Evolutionary conservation across 2,888 invertebrate species (phyloP).

Genomic region (Spatulosminthurus flaviceps): DNA sequence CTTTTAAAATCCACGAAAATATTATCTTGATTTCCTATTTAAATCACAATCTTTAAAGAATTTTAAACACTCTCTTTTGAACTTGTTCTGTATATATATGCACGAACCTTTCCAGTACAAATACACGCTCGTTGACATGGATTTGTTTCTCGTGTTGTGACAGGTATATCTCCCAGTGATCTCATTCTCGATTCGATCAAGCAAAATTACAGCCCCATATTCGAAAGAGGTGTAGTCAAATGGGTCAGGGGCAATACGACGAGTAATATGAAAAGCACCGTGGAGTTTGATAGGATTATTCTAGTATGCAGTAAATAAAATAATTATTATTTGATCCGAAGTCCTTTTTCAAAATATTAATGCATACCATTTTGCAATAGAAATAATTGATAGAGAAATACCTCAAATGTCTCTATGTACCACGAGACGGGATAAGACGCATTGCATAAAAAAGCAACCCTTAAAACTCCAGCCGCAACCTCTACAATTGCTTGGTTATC

Average conservation of each 20-base stretch:
- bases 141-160: background rate
- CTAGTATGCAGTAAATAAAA: background rate
- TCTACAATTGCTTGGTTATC: slow-evolving; percentile 3
- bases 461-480: background rate
- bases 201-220: background rate
- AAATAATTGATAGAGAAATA: background rate
- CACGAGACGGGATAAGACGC: background rate
- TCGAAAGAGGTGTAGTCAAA: background rate
- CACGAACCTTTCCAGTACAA: background rate
- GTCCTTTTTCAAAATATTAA: no score
- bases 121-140: background rate
- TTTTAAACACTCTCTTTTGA: no score
- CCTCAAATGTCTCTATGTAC: background rate
- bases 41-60: no score
- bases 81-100: no score
- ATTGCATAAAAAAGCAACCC: background rate
- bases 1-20: background rate
- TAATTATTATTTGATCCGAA: no score
- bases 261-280: background rate
- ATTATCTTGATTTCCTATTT: background rate
- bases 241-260: background rate
- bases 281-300: background rate
- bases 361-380: no score
- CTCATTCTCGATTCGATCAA: background rate
- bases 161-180: background rate